Evolutionary conservation across 2,797 vertebrate species (phyloP).

Genomic region (Macrochelys suwanniensis): DNA sequence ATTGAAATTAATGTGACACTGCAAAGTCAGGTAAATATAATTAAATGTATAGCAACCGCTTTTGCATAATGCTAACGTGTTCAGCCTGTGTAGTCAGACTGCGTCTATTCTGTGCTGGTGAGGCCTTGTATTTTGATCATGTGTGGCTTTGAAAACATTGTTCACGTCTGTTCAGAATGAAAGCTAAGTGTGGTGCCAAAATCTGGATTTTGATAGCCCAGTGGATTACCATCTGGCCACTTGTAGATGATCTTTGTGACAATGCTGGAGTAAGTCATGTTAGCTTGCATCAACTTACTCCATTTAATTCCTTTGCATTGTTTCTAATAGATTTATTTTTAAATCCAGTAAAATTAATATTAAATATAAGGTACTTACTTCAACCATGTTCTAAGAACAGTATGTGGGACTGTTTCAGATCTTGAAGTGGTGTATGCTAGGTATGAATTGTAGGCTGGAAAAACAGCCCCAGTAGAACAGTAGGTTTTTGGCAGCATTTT

Average conservation of each 20-base stretch:
- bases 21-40: not conserved
- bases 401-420: not conserved
- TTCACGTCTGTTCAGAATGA: not conserved
- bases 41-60: fast-evolving
- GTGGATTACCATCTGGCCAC: not conserved
- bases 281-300: not conserved
- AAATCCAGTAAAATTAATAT: not conserved
- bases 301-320: not conserved
- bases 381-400: not conserved
- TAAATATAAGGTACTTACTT: not conserved
- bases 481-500: not conserved
- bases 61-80: fast-evolving
- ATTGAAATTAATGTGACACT: fast-evolving
- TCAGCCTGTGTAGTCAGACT: not conserved
- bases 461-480: not conserved
- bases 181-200: not conserved
- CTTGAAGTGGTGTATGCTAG: not conserved
- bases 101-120: not conserved
- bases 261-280: not conserved
- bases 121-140: not conserved
- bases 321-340: not conserved
- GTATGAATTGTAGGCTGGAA: not conserved
- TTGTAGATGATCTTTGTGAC: not conserved
- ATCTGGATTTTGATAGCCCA: not conserved
- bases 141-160: not conserved